Evolutionary conservation across 2,113 vertebrate species (phyloP).

Genomic region (Picathartes gymnocephalus): DNA sequence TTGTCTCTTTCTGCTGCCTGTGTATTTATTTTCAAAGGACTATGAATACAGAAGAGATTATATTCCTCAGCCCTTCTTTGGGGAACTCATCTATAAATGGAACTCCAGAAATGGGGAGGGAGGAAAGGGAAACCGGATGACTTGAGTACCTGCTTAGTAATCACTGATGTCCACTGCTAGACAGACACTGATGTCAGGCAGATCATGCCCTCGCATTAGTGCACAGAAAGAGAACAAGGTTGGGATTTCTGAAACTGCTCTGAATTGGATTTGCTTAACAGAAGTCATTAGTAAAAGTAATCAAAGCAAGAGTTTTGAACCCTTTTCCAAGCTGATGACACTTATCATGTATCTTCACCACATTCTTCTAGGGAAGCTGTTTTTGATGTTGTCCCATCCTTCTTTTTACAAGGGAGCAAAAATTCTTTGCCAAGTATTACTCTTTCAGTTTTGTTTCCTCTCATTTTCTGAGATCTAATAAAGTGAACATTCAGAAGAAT

Average conservation of each 20-base stretch:
- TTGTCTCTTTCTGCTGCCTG: background rate
- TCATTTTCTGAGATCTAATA: background rate
- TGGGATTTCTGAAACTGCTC: background rate
- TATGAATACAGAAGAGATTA: background rate
- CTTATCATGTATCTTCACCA: background rate
- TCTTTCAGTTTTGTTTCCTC: background rate
- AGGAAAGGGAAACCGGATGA: constrained; percentile 13
- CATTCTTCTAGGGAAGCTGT: background rate
- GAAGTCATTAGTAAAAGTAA: background rate
- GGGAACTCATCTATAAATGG: background rate
- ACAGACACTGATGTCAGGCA: background rate
- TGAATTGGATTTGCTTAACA: background rate
- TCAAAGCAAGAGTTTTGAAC: background rate
- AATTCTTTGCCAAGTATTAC: background rate
- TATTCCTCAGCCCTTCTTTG: background rate
- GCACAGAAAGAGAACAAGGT: background rate
- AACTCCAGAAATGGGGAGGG: background rate
- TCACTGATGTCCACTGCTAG: background rate
- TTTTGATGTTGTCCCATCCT: background rate
- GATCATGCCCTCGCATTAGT: background rate
- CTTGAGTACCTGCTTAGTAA: background rate
- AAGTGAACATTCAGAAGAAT: background rate
- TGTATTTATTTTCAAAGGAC: background rate
- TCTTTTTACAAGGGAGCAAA: background rate
- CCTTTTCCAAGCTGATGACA: background rate